These are phyloP conservation scores for Drosophila lutescens DNA, from an alignment of 2,888 invertebrate genomes.

Conservation along the genomic window DNA sequence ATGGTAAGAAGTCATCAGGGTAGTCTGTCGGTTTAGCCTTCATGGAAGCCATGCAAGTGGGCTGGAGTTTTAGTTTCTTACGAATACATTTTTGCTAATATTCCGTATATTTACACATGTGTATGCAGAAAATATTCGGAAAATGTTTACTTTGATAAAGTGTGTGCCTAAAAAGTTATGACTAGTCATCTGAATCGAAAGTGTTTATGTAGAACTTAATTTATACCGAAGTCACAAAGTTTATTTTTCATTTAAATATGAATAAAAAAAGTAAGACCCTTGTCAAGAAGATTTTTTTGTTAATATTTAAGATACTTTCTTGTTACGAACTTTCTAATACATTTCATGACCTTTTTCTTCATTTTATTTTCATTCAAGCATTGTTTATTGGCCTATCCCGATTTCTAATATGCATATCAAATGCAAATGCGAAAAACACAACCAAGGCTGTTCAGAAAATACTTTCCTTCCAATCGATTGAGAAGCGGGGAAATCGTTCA, in stretches of 20 bases:
- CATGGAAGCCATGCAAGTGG: conserved; percentile 14
- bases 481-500: conserved; percentile 20
- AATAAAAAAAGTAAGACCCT: too few relatives aligned
- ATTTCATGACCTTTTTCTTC: not conserved
- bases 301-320: too few relatives aligned
- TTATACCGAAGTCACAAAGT: not conserved
- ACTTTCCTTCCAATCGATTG: conserved; percentile 19
- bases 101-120: too few relatives aligned
- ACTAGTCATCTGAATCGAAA: not conserved
- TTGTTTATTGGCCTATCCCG: not conserved
- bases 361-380: not conserved
- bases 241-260: too few relatives aligned
- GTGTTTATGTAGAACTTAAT: not conserved
- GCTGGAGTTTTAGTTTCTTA: not conserved
- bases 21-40: not conserved
- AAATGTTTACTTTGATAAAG: conserved; percentile 9
- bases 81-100: too few relatives aligned
- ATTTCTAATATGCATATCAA: conserved; percentile 29
- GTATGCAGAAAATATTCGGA: not conserved
- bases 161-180: not conserved
- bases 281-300: too few relatives aligned
- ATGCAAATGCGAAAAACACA: conserved; percentile 4
- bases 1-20: conserved; percentile 33
- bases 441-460: not conserved
- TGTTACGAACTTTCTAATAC: too few relatives aligned